Base-by-base conservation (phyloP, 2,888 invertebrate species). In the Xestia sexstrigata region DNA sequence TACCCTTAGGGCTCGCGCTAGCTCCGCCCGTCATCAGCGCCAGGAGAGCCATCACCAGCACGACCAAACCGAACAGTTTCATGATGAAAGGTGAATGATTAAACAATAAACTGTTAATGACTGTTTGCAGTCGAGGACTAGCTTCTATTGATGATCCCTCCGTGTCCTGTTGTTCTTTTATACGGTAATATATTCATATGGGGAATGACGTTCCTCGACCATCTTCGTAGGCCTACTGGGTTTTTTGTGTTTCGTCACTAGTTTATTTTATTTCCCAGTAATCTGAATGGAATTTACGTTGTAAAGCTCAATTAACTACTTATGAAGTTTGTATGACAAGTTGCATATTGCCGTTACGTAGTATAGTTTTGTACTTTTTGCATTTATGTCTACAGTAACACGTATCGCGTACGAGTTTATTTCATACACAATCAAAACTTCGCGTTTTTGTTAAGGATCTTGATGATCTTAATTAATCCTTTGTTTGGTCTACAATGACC, bases 1-100 rank as follows among this genome's bases (percentile, higher is more conserved):
- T 39, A 23, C 80, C 80, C 71, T 84, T 84, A 30, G 78, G 83
- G 20, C 42, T 73, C 1, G 84, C 83, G 26, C 67, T 81, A 35
- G 83, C 81, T 70, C 75, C 81, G 15, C 83, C 75, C 42, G 58
- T 70, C 80, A 83, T 70, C 67, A 83, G 77, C 13, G 80, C 83
- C 47, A 83, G 65, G 5, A 83, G 62, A 15, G 79, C 83, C 83
- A 83, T 58, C 69, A 79, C 23, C 68, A 83, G 15, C 60, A 84
- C 42, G 1, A 84, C 42, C 9, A 84, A 13, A 71, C 83, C 65
- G 13, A 84, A 84, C 63, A 84, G 70, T 39, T 84, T 84, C 83
- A 84, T 84, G 70, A 39, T 84, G 67, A 49, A 47, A n/a, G n/a
- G 0, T 26, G 1, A 15, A 42, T 20, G 9, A 5, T 49, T 26